Evolutionary conservation across 2,113 vertebrate genomes (phyloP), one percentile per base, ranked within the genome.

Genomic region (Osmerus mordax): DNA sequence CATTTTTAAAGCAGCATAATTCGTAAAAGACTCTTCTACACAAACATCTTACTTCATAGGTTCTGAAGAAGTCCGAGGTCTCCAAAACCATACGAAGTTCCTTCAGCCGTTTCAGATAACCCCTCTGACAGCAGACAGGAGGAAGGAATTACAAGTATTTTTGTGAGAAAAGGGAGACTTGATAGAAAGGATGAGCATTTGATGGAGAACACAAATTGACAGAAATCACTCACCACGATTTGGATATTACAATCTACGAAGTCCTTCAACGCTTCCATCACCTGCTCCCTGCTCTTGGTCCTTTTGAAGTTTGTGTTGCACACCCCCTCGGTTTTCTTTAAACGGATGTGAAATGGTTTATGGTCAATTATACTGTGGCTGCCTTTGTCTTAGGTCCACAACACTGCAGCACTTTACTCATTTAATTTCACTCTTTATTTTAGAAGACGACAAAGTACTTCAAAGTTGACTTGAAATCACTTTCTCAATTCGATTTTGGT

Each of bases 231-330:
- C 79, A 96, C 95, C 90, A 95, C 69, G 28, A 95, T 79, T 18
- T 69, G 74, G 2, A n/a, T 74, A 74, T 92, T 90, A n/a, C 87
- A 80, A 0, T 92, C 93, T 54, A 94, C 91, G 73, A 95, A 96
- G 78, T 92, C 92, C 58, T 89, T 81, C 18, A 95, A 72, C 0
- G 88, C 92, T 65, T 90, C 80, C 4, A 80, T 81, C 77, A 96
- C 93, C 78, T 95, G 90, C 47, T 93, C 91, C 53, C 90, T 84
- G 51, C 87, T 89, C 81, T 89, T 94, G 1, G 93, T 96, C 86
- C 90, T 94, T 91, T 95, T 95, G 72, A 96, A 96, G 84, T 94
- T 94, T 29, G 93, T 95, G 82, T 92, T 91, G 70, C 94, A 95
- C 36, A 91, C 90, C 52, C 93, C 92, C 12, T 91, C 87, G 0